Evolutionary conservation across 1,140 invertebrate species (phyloP).

Genomic region (Pseudomyrmex gracilis): DNA sequence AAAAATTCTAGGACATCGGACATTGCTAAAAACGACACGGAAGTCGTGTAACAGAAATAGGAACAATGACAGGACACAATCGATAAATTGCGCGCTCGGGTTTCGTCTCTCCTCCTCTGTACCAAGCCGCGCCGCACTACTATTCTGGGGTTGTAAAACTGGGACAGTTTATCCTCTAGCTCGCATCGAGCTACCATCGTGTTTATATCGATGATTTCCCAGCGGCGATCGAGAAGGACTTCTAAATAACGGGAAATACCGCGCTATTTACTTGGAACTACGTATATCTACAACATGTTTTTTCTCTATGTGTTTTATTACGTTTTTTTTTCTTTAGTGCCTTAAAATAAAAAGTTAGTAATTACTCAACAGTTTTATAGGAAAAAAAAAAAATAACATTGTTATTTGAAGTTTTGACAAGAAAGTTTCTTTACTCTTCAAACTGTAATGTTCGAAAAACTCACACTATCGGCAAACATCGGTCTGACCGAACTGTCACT

Average conservation of each 20-base stretch:
- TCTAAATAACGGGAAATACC: slow-evolving; percentile 52
- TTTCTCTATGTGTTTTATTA: not conserved
- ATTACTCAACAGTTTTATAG: not conserved
- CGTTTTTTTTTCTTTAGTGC: slow-evolving; percentile 10
- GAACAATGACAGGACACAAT: slow-evolving; percentile 44
- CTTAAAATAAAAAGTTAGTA: not conserved
- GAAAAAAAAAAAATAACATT: not conserved
- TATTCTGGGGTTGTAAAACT: slow-evolving; percentile 29
- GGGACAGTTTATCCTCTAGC: slow-evolving; percentile 31
- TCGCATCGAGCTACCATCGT: slow-evolving; percentile 39
- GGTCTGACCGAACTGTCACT: too few relatives aligned
- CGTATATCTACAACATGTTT: not conserved
- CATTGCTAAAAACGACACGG: slow-evolving; percentile 3
- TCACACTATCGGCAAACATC: too few relatives aligned
- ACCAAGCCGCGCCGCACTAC: not conserved
- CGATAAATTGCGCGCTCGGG: slow-evolving; percentile 16
- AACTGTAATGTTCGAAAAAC: too few relatives aligned
- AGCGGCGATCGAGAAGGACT: slow-evolving; percentile 33
- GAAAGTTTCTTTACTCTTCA: not conserved
- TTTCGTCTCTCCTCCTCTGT: too few relatives aligned
- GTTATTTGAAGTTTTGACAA: not conserved
- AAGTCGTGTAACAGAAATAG: slow-evolving; percentile 33
- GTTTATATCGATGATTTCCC: slow-evolving; percentile 57
- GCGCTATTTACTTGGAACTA: not conserved
- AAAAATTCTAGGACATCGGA: slow-evolving; percentile 19